Conservation (phyloP, 2,888 invertebrate genomes). For the Drosophila pseudotakahashii region DNA sequence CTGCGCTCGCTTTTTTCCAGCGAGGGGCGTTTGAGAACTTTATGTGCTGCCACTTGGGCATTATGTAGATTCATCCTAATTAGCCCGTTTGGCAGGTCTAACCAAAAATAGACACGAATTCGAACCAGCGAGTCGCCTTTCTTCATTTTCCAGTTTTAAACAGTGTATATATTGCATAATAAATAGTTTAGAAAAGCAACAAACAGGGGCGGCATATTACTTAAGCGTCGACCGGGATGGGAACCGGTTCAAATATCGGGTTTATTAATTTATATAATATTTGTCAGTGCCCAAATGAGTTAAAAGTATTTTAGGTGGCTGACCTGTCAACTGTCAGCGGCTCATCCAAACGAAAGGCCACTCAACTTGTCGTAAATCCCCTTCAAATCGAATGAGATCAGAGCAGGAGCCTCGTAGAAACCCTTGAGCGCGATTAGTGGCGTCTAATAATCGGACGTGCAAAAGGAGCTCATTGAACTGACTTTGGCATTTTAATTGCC, state of each 20-base stretch:
- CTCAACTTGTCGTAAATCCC: slow-evolving; percentile 48
- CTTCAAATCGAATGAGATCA: slow-evolving; percentile 13
- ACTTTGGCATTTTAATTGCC: slow-evolving; percentile 27
- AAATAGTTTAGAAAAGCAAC: slow-evolving; percentile 58
- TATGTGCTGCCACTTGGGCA: slow-evolving; percentile 6
- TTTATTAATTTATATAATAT: slow-evolving; percentile 61
- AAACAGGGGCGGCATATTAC: slow-evolving; percentile 50
- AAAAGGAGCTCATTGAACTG: slow-evolving; percentile 60
- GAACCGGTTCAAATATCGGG: slow-evolving; percentile 67
- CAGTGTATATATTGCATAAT: slow-evolving; percentile 59
- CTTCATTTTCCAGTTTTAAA: slow-evolving; percentile 41
- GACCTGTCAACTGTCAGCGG: slow-evolving; percentile 33
- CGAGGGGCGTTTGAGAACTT: slow-evolving; percentile 63
- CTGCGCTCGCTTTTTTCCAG: slow-evolving; percentile 43
- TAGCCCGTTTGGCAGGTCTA: slow-evolving; percentile 22
- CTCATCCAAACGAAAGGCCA: slow-evolving; percentile 58
- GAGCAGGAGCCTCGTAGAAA: slow-evolving; percentile 29
- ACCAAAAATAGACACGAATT: slow-evolving; percentile 32
- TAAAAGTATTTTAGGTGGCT: slow-evolving; percentile 45
- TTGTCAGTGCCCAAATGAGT: slow-evolving; percentile 49
- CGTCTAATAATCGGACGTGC: slow-evolving; percentile 6
- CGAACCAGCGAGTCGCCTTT: slow-evolving; percentile 32
- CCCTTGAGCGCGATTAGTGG: slow-evolving; percentile 22
- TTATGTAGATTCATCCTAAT: slow-evolving; percentile 26
- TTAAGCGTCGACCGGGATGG: slow-evolving; percentile 27